Evolutionary conservation across 2,797 vertebrate genomes (phyloP), one percentile per base, ranked within the genome.

Genomic region (Salarias fasciatus): DNA sequence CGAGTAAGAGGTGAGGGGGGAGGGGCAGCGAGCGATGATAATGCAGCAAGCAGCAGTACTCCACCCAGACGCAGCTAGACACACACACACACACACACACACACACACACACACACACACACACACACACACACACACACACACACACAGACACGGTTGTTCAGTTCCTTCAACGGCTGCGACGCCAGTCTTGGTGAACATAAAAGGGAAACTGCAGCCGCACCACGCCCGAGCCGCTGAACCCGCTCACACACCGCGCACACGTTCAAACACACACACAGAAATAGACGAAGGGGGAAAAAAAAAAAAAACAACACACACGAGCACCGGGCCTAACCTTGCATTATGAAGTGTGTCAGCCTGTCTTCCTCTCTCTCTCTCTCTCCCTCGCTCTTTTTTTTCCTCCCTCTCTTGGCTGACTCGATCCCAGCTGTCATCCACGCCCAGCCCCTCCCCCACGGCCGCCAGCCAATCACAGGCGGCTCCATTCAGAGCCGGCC

Each of bases 371-470:
- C 61, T 85, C 83, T 87, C 84, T 88, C 61, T 85, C 83, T 87
- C 84, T 79, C 87, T 88, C 81, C 86, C 72, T 82, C 58, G 75
- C 76, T 87, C 78, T 84, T 82, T 87, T 89, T 79, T 61, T 62
- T 44, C 37, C 82, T 76, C 87, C 72, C 82, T 72, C 89, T 86
- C 91, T 88, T 84, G 88, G 90, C 92, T 90, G 91, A 90, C 92
- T 90, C 78, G 86, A 84, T 88, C 91, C 91, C 92, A 92, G 92
- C 93, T 93, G 92, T 93, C 92, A 92, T 90, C 88, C 91, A 90
- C 88, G 86, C 91, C 89, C 90, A 85, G 89, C 70, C 86, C 90
- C 89, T 90, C 92, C 92, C 88, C 88, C 84, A 79, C 57, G 0
- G 6, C 1, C 60, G 14, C 10, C 67, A 55, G 75, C 92, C 92